These are phyloP conservation scores for Guaruba guarouba DNA, from an alignment of 2,113 vertebrate species.

Conservation along the genomic window DNA sequence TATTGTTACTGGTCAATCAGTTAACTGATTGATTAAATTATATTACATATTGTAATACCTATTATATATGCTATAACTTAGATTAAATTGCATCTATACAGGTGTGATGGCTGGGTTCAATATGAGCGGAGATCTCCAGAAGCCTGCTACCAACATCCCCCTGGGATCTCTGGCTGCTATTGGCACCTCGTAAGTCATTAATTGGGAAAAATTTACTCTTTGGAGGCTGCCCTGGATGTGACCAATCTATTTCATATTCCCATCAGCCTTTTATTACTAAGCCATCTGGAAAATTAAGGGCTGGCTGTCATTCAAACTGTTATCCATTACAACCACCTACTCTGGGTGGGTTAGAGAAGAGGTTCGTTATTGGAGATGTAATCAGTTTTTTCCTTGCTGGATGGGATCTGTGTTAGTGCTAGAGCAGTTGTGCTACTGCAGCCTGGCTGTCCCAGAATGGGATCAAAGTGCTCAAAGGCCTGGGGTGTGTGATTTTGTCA, in stretches of 20 bases:
- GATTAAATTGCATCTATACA: slow-evolving; percentile 55
- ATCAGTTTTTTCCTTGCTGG: neutral
- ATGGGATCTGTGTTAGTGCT: neutral
- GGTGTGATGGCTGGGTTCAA: slow-evolving; percentile 99
- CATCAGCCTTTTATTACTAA: slow-evolving; percentile 53
- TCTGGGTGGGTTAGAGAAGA: slow-evolving; percentile 4
- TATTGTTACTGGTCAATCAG: neutral
- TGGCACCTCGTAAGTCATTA: slow-evolving; percentile 88
- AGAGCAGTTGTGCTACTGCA: neutral
- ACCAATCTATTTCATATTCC: slow-evolving; percentile 50
- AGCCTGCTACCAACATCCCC: slow-evolving; percentile 89
- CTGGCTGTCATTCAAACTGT: slow-evolving; percentile 52
- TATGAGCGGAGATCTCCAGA: slow-evolving; percentile 95
- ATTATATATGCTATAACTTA: neutral
- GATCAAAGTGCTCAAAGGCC: neutral
- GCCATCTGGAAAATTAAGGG: slow-evolving; percentile 67
- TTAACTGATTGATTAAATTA: neutral
- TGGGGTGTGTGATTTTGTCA: neutral
- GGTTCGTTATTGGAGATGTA: neutral
- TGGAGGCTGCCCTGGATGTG: slow-evolving; percentile 24
- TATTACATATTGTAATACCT: neutral
- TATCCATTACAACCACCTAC: neutral
- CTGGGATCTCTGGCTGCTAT: slow-evolving; percentile 92
- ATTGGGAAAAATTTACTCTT: neutral
- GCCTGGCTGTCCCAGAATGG: neutral